Conservation (phyloP, 2,797 vertebrate genomes). For the Petrocephalus sullivani region DNA sequence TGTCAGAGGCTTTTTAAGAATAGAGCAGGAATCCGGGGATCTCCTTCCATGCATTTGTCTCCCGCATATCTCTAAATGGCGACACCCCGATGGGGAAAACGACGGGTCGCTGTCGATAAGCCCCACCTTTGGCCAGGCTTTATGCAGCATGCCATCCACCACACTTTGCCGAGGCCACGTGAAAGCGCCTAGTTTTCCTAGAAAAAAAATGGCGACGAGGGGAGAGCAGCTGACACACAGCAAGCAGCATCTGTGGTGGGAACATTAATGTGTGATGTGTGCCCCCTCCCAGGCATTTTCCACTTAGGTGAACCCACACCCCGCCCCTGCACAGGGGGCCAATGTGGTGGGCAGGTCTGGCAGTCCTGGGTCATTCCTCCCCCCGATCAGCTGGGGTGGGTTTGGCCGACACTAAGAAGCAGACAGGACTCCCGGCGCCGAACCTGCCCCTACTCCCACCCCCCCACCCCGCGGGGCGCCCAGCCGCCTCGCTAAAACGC, state of each 20-base stretch:
- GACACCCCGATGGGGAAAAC: neutral
- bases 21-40: neutral
- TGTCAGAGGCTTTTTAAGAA: neutral
- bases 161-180: neutral
- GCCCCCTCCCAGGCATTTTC: neutral
- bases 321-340: neutral
- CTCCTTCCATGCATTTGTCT: neutral
- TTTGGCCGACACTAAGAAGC: neutral
- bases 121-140: neutral
- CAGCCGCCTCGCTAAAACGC: neutral
- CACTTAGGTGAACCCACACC: neutral
- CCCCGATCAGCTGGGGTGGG: neutral
- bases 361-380: neutral
- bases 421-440: neutral
- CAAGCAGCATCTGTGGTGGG: neutral
- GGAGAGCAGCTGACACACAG: neutral
- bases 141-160: neutral
- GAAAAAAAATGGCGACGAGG: neutral
- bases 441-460: neutral
- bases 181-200: neutral
- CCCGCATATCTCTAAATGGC: too few species aligned
- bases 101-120: neutral
- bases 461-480: neutral
- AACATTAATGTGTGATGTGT: neutral
- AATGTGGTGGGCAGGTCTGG: neutral